These are phyloP conservation scores for Pollicipes pollicipes DNA, from an alignment of 1,140 invertebrate genomes.

Conservation along the genomic window DNA sequence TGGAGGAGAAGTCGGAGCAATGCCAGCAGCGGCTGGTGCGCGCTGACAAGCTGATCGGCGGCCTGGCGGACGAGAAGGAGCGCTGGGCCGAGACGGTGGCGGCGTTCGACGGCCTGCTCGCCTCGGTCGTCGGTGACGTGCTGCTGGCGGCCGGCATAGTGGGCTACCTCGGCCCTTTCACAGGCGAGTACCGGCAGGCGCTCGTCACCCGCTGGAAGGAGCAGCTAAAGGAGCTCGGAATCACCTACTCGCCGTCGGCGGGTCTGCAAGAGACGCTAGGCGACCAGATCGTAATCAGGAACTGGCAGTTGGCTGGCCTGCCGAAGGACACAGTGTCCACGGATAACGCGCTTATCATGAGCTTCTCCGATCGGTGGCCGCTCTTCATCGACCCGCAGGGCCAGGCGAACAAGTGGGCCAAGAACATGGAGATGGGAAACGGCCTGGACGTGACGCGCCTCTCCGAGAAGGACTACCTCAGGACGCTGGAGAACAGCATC, in stretches of 20 bases:
- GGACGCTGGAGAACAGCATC: constrained; percentile 25
- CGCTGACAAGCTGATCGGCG: constrained; percentile 54
- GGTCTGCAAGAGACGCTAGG: constrained; percentile 59
- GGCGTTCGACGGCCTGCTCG: constrained; percentile 34
- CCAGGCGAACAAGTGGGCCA: constrained; percentile 88
- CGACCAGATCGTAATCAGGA: constrained; percentile 57
- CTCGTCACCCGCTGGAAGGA: constrained; percentile 46
- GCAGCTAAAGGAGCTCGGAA: constrained; percentile 40
- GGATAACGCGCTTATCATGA: constrained; percentile 83
- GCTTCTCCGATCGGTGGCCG: constrained; percentile 54
- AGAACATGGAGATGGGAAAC: constrained; percentile 77
- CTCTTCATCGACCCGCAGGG: constrained; percentile 82
- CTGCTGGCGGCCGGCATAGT: constrained; percentile 67
- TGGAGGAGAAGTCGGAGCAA: constrained; percentile 79
- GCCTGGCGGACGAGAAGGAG: constrained; percentile 71
- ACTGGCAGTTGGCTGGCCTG: constrained; percentile 73
- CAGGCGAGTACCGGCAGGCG: constrained; percentile 35
- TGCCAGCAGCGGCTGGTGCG: constrained; percentile 79
- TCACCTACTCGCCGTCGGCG: constrained; percentile 61
- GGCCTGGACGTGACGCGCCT: constrained; percentile 40
- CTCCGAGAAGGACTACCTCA: constrained; percentile 23
- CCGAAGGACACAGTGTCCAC: constrained; percentile 74
- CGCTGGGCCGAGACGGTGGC: constrained; percentile 21
- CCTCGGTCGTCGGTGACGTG: constrained; percentile 74
- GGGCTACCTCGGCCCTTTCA: constrained; percentile 79